A percentile compares a stretch with the other conserved stretches of the same genome.
These are phyloP conservation scores for Physocephala rufipes DNA, from an alignment of 2,888 invertebrate species.

Conservation along the genomic window DNA sequence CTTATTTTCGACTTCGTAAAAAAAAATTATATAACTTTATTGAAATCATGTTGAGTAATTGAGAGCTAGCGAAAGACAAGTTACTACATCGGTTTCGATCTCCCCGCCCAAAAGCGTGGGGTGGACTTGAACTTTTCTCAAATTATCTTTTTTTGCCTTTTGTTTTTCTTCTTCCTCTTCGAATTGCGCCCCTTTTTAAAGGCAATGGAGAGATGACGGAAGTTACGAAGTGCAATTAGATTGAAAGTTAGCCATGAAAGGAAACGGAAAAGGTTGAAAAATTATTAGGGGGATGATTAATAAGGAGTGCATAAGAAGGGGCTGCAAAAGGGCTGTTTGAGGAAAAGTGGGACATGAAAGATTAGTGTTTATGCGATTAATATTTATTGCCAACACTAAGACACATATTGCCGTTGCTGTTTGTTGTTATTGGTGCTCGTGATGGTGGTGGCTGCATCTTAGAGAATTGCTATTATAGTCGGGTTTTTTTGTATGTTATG, in stretches of 20 bases:
- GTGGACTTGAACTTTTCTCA: neutral
- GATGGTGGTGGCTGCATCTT: neutral
- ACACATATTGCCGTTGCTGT: slow-evolving; percentile 42
- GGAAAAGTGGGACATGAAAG: slow-evolving; percentile 40
- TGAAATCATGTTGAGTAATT: slow-evolving; percentile 65
- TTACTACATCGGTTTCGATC: slow-evolving; percentile 25
- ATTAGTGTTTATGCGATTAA: slow-evolving; percentile 62
- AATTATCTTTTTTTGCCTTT: neutral
- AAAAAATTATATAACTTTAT: slow-evolving; percentile 54
- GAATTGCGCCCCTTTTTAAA: neutral
- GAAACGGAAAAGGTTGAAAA: no score
- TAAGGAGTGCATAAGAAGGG: slow-evolving; percentile 13
- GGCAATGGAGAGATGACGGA: neutral
- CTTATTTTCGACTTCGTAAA: slow-evolving; percentile 23
- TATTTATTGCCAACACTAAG: slow-evolving; percentile 59
- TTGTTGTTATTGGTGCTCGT: slow-evolving; percentile 1
- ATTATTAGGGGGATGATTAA: slow-evolving; percentile 29
- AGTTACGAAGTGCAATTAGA: no score
- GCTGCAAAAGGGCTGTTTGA: neutral
- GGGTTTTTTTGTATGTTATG: no score
- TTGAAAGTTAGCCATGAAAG: neutral
- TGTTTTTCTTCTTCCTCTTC: neutral
- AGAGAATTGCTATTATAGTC: no score
- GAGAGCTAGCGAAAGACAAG: slow-evolving; percentile 39
- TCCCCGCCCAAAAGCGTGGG: slow-evolving; percentile 42